phyloP scores from a whole-genome alignment of 2,113 vertebrate genomes.

The Callospermophilus lateralis region DNA sequence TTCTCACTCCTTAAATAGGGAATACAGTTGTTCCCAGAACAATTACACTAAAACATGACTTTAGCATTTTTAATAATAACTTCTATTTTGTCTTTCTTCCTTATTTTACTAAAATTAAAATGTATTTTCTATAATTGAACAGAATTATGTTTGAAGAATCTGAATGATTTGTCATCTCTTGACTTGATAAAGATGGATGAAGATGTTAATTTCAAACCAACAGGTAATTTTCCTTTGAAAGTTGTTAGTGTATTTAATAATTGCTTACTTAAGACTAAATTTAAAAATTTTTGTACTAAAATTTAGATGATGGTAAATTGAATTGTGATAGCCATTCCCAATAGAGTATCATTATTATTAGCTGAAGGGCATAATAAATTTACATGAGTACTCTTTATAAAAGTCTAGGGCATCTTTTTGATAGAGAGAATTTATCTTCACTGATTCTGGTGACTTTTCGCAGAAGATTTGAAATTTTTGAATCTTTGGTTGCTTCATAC shows the following conservation, averaged over 20 bases:
- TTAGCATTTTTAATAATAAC: conserved; percentile 62
- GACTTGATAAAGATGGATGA: conserved; percentile 96
- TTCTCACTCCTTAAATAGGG: conserved; percentile 20
- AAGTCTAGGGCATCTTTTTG: conserved; percentile 29
- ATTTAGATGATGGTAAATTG: conserved; percentile 54
- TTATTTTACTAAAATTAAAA: conserved; percentile 66
- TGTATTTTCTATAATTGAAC: conserved; percentile 79
- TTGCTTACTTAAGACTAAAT: conserved; percentile 56
- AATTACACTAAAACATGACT: neutral
- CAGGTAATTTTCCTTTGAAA: conserved; percentile 88
- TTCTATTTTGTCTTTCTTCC: conserved; percentile 15
- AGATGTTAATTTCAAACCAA: conserved; percentile 95
- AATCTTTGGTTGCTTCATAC: conserved; percentile 36
- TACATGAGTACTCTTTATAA: conserved; percentile 1
- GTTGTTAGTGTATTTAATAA: conserved; percentile 44
- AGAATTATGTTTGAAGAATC: conserved; percentile 98
- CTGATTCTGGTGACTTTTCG: neutral
- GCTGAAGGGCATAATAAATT: neutral
- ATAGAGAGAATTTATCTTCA: conserved; percentile 35
- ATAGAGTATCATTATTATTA: conserved; percentile 6
- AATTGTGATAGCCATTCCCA: conserved; percentile 33
- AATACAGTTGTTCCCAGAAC: conserved; percentile 21
- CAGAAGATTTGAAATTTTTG: conserved; percentile 39
- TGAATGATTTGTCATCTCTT: conserved; percentile 95
- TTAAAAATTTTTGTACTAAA: conserved; percentile 45